Evolutionary conservation across 1,140 invertebrate species (phyloP).

Genomic region (Eciton burchellii): DNA sequence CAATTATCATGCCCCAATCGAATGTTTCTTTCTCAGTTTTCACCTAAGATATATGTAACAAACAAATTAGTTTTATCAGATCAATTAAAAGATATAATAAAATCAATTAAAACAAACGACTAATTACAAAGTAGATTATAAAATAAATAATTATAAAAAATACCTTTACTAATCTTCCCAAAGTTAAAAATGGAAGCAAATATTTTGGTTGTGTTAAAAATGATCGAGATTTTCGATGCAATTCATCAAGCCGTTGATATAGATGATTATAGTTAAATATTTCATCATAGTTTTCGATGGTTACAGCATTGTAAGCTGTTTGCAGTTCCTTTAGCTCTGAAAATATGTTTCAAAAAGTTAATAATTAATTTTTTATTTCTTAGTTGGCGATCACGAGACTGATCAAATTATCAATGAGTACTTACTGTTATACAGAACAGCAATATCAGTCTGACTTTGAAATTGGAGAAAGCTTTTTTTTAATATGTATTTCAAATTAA

Average conservation of each 20-base stretch:
- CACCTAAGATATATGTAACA: conserved; percentile 88
- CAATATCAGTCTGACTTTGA: conserved; percentile 98
- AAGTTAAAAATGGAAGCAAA: conserved; percentile 96
- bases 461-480: conserved; percentile 99
- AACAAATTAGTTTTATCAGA: too few relatives aligned
- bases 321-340: conserved; percentile 92
- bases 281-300: conserved; percentile 90
- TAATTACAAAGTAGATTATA: background rate
- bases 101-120: too few relatives aligned
- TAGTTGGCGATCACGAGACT: background rate
- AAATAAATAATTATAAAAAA: conserved; percentile 54
- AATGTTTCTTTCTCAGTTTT: conserved; percentile 95
- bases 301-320: conserved; percentile 88
- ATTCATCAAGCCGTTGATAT: conserved; percentile 91
- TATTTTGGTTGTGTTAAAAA: conserved; percentile 95
- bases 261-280: conserved; percentile 95
- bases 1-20: conserved; percentile 98
- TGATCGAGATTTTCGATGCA: conserved; percentile 90
- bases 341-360: conserved; percentile 19
- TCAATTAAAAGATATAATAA: too few relatives aligned
- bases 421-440: conserved; percentile 94
- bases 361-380: background rate
- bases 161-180: conserved; percentile 97
- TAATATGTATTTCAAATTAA: conserved; percentile 99
- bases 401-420: background rate